phyloP scores from a whole-genome alignment of 2,113 vertebrate species.

The Bettongia penicillata region DNA sequence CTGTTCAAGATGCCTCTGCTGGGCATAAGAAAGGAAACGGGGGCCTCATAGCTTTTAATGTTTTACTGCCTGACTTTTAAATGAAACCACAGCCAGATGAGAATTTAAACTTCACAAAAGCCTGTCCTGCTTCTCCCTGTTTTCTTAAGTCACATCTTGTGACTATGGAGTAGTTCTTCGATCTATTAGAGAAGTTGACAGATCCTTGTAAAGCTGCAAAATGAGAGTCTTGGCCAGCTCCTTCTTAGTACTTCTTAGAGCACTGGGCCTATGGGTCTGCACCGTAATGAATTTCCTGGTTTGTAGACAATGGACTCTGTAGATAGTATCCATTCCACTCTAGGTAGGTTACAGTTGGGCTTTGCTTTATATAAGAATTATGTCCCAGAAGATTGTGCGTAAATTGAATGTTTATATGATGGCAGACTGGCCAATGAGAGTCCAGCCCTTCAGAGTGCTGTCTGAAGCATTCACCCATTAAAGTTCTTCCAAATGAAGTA shows the following conservation, averaged over 20 bases:
- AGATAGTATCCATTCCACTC: not conserved
- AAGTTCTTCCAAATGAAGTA: not conserved
- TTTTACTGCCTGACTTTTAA: constrained; percentile 43
- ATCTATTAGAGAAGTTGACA: not conserved
- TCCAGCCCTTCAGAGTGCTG: not conserved
- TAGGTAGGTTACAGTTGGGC: not conserved
- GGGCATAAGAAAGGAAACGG: constrained; percentile 25
- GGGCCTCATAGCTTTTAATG: constrained; percentile 12
- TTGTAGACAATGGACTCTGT: not conserved
- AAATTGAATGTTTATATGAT: not conserved
- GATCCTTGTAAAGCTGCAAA: constrained; percentile 48
- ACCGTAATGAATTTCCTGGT: not conserved
- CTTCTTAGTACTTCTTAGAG: not conserved
- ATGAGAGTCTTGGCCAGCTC: not conserved
- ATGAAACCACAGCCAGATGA: not conserved
- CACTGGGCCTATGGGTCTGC: not conserved
- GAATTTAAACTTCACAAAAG: constrained; percentile 50
- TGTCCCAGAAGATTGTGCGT: not conserved
- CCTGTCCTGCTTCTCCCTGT: not conserved
- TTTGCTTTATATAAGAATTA: not conserved
- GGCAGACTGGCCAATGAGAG: not conserved
- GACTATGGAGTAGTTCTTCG: not conserved
- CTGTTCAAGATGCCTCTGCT: constrained; percentile 23
- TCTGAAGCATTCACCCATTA: not conserved
- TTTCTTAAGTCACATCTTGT: constrained; percentile 36